Base-by-base conservation (phyloP, 2,888 invertebrate species). In the Dugesia japonica region DNA sequence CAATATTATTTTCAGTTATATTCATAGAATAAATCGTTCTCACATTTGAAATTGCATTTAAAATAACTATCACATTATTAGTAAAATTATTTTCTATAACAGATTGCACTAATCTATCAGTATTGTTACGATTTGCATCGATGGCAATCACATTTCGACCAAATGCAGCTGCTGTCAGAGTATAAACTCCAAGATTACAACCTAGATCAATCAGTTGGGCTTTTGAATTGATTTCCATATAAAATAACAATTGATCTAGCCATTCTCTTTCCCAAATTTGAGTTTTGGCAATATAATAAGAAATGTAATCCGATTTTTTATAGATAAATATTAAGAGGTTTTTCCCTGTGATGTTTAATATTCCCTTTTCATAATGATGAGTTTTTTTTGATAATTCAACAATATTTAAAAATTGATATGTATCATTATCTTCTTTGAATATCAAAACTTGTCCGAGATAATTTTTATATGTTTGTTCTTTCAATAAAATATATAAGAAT, bases 71-170 rank as follows among this genome's bases (percentile, higher is more conserved):
- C 7, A 74, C 74, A 4, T 9, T 27, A 7, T 74, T 33, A 20
- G 4, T 4, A 4, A 33, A n/a, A 17, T 26, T 26, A 33, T 74
- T 74, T n/a, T 4, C 72, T 23, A 28, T 27, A 4, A 71, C 56
- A 15, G 33, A 38, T 42, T 31, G 33, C 71, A 26, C 23, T 26
- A 74, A 42, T 26, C 74, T 27, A 1, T 33, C 28, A 20, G 31
- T 74, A 42, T 74, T 74, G 74, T 74, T 42, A 1, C n/a, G 1
- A 42, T 74, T 74, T 4, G 74, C 72, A 26, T 74, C 74, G n/a
- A 74, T 17, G n/a, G 74, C 74, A 4, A 74, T 33, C 20, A 42
- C 74, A n/a, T 31, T 15, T 1, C 23, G 42, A n/a, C 74, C 74
- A 9, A 17, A 26, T 7, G 4, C 4, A 20, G 74, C 74, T 17